Base-by-base conservation (phyloP, 2,888 invertebrate genomes). In the Steinernema hermaphroditum region DNA sequence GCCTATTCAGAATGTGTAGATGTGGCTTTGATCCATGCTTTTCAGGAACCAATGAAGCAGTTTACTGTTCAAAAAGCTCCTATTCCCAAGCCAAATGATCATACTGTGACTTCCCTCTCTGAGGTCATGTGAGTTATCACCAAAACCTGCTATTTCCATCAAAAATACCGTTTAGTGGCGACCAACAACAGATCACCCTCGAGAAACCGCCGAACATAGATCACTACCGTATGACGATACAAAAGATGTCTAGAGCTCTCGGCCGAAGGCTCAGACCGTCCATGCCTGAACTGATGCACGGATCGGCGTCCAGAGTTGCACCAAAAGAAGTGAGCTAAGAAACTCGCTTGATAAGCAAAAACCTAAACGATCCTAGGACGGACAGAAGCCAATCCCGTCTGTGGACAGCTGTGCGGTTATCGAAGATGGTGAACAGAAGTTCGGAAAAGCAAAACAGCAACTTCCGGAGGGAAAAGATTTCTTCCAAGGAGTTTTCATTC, bases 181-280 rank as follows among this genome's bases (percentile, higher is more conserved):
- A 72, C 32, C 54, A 32, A 16, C 57, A 46, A 14, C 43, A 34
- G 14, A 50, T 68, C 16, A 77, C 76, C 29, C 41, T 77, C n/a
- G 77, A 77, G 27, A 46, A 72, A 24, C 74, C 74, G n/a, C 77
- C 77, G n/a, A 71, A 77, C 46, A 78, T 77, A 19, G 72, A 78
- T 32, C 70, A 75, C 46, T 77, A 77, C 54, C 74, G 78, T 12
- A 34, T 78, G 72, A 77, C 77, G 14, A 62, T 78, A 8, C 50
- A 57, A n/a, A 69, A 75, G 54, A 34, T 27, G 44, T 54, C 54
- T 4, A 22, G 54, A 54, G 54, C 54, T 12, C 27, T 54, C 2
- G 54, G 54, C 6, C 27, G 57, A 19, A 32, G 71, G 27, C 50
- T 49, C 0, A 46, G 77, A 0, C 77, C 77, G 0, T 71, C 77